Evolutionary conservation across 2,888 invertebrate species (phyloP).

Genomic region (Gandaritis pyraliata): DNA sequence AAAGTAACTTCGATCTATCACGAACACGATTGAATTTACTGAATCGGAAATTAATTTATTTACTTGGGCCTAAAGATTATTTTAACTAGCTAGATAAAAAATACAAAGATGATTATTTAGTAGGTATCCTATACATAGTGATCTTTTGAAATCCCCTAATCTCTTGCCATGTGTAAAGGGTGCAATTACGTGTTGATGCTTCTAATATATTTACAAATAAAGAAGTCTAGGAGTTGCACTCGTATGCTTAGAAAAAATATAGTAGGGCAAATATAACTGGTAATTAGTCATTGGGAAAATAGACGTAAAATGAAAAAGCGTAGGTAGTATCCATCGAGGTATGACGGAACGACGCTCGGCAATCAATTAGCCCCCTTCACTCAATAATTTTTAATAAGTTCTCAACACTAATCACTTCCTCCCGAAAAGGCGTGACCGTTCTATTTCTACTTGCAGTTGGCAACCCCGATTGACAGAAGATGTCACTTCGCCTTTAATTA

Average conservation of each 20-base stretch:
- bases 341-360: conserved; percentile 59
- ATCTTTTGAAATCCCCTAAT: no score
- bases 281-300: conserved; percentile 42
- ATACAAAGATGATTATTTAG: no score
- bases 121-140: no score
- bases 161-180: no score
- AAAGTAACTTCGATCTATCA: conserved; percentile 48
- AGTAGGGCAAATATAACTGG: conserved; percentile 4
- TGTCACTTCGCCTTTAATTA: conserved; percentile 84
- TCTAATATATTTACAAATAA: neutral
- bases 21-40: conserved; percentile 52
- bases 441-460: conserved; percentile 74
- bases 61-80: conserved; percentile 11
- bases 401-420: conserved; percentile 82
- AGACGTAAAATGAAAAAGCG: conserved; percentile 46
- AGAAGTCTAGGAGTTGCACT: neutral
- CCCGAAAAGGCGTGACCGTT: conserved; percentile 77
- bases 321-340: conserved; percentile 25
- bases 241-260: conserved; percentile 20
- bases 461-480: conserved; percentile 80
- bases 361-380: conserved; percentile 81
- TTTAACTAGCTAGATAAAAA: no score
- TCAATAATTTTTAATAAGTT: conserved; percentile 83
- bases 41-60: conserved; percentile 41
- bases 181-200: neutral